Percentiles rank a stretch among this genome's conserved stretches.
These are phyloP conservation scores for Leptodactylus fallax DNA, from an alignment of 2,797 vertebrate genomes.

Conservation along the genomic window DNA sequence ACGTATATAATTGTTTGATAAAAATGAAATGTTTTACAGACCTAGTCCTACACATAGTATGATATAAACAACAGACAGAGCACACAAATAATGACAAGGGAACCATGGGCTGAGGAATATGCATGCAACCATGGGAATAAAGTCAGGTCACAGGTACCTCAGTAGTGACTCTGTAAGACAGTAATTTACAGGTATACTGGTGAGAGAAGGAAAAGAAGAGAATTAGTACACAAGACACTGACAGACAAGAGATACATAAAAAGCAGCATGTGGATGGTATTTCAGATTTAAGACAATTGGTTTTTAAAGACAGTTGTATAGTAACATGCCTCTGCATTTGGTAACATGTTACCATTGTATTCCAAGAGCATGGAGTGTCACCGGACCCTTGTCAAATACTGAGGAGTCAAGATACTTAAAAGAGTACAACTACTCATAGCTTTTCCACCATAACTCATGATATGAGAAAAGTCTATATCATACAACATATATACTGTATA, in stretches of 20 bases:
- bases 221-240: slow-evolving; percentile 80
- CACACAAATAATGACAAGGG: slow-evolving; percentile 65
- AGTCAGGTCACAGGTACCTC: slow-evolving; percentile 90
- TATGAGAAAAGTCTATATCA: too few relatives aligned
- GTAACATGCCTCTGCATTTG: neutral
- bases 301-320: neutral
- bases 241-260: slow-evolving; percentile 60
- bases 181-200: slow-evolving; percentile 95
- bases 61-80: slow-evolving; percentile 54
- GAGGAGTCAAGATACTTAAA: neutral
- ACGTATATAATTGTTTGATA: too few relatives aligned
- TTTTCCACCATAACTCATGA: neutral
- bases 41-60: too few relatives aligned
- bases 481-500: too few relatives aligned
- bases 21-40: too few relatives aligned
- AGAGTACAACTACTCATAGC: neutral
- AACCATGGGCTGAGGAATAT: slow-evolving; percentile 74
- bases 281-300: slow-evolving; percentile 15
- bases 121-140: slow-evolving; percentile 76
- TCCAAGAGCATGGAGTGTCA: neutral
- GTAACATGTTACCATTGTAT: neutral
- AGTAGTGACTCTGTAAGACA: slow-evolving; percentile 93
- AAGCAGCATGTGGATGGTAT: neutral
- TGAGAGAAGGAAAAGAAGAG: slow-evolving; percentile 83
- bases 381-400: too few relatives aligned